phyloP scores from a whole-genome alignment of 2,113 vertebrate species.

The Piaya cayana region DNA sequence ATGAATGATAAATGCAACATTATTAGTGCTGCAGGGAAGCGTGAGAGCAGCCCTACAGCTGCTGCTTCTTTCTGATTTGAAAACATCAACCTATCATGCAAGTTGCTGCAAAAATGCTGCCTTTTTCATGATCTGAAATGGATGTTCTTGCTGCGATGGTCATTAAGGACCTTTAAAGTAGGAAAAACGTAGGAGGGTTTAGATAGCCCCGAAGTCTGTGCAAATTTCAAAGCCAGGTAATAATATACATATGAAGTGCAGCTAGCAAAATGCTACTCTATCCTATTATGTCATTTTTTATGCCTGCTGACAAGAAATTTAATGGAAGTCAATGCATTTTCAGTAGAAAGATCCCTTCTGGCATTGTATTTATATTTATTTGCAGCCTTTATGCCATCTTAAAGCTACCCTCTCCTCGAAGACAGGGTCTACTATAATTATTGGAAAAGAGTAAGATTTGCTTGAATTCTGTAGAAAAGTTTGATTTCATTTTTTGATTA shows the following conservation, averaged over 20 bases:
- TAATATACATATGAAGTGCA: background rate
- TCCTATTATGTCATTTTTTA: background rate
- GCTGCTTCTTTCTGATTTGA: background rate
- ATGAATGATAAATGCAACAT: background rate
- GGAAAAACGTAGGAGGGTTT: background rate
- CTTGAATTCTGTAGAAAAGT: background rate
- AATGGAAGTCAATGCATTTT: slow-evolving; percentile 6
- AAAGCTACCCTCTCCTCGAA: background rate
- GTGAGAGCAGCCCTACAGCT: background rate
- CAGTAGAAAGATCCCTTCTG: background rate
- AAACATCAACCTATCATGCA: background rate
- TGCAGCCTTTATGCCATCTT: background rate
- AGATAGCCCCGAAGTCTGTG: background rate
- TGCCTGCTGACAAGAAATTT: slow-evolving; percentile 30
- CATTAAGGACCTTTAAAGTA: slow-evolving; percentile 6
- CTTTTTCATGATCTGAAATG: slow-evolving; percentile 28
- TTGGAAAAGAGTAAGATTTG: background rate
- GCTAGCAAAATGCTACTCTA: background rate
- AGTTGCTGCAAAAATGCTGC: background rate
- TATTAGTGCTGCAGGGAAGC: background rate
- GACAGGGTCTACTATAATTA: background rate
- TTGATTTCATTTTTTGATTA: slow-evolving; percentile 6
- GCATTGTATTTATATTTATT: slow-evolving; percentile 14
- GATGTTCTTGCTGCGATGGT: slow-evolving; percentile 28
- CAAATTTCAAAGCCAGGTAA: slow-evolving; percentile 37